Conservation (phyloP, 1,140 invertebrate species). For the Meloidogyne exigua region DNA sequence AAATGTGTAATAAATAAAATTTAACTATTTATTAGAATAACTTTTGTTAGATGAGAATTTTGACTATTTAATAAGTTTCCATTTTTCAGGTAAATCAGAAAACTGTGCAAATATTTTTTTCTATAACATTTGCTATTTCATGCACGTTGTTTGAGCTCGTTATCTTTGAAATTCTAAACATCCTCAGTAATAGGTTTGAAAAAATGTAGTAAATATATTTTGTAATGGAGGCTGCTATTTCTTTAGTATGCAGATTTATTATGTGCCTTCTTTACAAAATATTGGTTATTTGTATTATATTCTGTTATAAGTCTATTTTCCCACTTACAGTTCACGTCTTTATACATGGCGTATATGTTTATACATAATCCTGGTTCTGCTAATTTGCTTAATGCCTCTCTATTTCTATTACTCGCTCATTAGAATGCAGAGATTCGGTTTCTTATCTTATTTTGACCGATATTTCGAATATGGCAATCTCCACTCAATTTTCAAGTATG, state of each 20-base stretch:
- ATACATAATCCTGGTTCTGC: slow-evolving; percentile 85
- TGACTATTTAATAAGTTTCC: too few relatives aligned
- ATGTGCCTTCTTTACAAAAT: too few relatives aligned
- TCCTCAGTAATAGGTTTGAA: slow-evolving; percentile 77
- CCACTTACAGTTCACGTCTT: slow-evolving; percentile 34
- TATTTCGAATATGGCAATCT: neutral
- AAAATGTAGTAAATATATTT: slow-evolving; percentile 1
- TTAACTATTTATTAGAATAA: too few relatives aligned
- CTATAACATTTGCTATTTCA: slow-evolving; percentile 90
- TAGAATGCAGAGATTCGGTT: slow-evolving; percentile 84
- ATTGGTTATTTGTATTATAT: too few relatives aligned
- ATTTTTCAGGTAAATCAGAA: slow-evolving; percentile 31
- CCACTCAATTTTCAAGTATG: too few relatives aligned
- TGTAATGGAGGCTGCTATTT: slow-evolving; percentile 14
- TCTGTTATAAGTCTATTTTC: too few relatives aligned
- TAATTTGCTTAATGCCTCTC: slow-evolving; percentile 92
- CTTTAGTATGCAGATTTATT: too few relatives aligned
- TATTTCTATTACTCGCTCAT: slow-evolving; percentile 93
- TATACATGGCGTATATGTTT: slow-evolving; percentile 67
- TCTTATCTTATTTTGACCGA: slow-evolving; percentile 63
- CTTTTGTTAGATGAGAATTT: too few relatives aligned
- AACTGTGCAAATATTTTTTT: slow-evolving; percentile 82
- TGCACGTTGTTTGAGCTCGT: slow-evolving; percentile 99
- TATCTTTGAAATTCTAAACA: slow-evolving; percentile 96
- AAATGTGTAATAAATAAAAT: too few relatives aligned